These are phyloP conservation scores for Himalopsyche japonica DNA, from an alignment of 2,888 invertebrate genomes.

Conservation along the genomic window DNA sequence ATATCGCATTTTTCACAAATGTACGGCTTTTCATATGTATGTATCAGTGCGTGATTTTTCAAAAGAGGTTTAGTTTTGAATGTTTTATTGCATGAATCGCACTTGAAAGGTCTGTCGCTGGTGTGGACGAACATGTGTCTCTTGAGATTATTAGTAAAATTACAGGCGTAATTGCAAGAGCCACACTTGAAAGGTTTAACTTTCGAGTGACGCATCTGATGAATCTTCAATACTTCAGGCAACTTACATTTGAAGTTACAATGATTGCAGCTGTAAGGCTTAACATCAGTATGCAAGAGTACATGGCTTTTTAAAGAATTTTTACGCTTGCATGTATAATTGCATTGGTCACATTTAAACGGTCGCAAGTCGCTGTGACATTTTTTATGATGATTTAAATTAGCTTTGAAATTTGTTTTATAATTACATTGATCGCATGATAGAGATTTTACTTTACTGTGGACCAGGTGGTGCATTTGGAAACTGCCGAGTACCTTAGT, in stretches of 20 bases:
- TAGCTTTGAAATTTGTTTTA: not conserved
- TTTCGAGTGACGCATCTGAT: not conserved
- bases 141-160: not conserved
- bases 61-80: not conserved
- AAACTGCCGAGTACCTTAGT: not conserved
- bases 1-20: not conserved
- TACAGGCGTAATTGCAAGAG: not conserved
- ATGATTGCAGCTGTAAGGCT: not conserved
- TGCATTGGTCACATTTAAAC: not conserved
- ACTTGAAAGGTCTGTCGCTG: not conserved
- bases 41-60: not conserved
- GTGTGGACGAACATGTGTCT: not conserved
- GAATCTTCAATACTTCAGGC: not conserved
- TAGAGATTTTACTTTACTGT: not conserved
- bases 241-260: not conserved
- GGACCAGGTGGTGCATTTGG: not conserved
- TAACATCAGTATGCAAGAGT: not conserved
- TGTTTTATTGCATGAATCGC: not conserved
- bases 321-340: not conserved
- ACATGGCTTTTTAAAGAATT: not conserved
- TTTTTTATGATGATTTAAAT: not conserved
- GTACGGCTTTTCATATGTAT: not conserved
- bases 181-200: not conserved
- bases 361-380: not conserved
- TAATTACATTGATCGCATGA: not conserved